Base-by-base conservation (phyloP, 1,140 invertebrate species). In the Ooceraea biroi region DNA sequence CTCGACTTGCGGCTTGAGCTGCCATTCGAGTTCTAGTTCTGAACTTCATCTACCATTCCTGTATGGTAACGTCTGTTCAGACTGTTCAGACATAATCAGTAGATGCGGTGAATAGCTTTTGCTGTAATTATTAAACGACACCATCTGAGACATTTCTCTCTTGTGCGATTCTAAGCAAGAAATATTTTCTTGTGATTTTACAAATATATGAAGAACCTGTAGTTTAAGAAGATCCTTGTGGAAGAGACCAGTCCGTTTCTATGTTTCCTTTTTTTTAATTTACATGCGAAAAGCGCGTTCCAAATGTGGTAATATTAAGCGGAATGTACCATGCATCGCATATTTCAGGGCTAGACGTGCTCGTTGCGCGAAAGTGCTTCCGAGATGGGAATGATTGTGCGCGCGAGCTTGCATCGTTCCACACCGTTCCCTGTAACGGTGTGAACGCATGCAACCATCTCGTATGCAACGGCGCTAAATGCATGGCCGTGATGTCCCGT, bases 401-500 rank as follows among this genome's bases (percentile, higher is more conserved):
- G 27, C 12, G 27, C 27, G 30, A 36, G n/a, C 17, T 41, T n/a
- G 41, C 41, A 11, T 3, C 5, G n/a, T 11, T 22, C 17, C 14
- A 66, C 41, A 3, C 27, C 14, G n/a, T 30, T 52, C 25, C 17
- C 41, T 44, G 27, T 22, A 36, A 74, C 57, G 25, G 22, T 22
- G 52, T n/a, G 41, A 48, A 76, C 12, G 58, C 58, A 48, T 30
- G 72, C 25, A 36, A 41, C 44, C 50, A n/a, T 48, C 50, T 86
- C 66, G 55, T 17, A 27, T 52, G 74, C 30, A 25, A 27, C 8
- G n/a, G 36, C 61, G 74, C 4, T 68, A 63, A 82, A 36, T 36
- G 36, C 72, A 74, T 27, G 52, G 30, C 60, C 3, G 19, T n/a
- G 74, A 72, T 82, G 60, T 72, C 60, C 22, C 44, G 65, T 41